A percentile compares a stretch with the other conserved stretches of the same genome.
phyloP scores from a whole-genome alignment of 2,888 invertebrate genomes.

The Erebia epiphron region DNA sequence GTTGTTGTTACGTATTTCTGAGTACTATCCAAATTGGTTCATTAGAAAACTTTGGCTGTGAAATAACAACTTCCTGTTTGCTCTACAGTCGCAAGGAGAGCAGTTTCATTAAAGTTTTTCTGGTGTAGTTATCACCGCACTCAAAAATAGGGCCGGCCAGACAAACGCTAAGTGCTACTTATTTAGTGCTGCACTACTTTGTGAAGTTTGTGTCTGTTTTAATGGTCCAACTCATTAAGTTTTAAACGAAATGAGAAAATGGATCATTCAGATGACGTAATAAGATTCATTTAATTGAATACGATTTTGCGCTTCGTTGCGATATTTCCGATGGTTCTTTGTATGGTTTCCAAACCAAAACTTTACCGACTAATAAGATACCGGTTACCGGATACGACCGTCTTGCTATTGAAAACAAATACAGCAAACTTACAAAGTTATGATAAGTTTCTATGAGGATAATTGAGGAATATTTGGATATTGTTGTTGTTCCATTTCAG shows the following conservation, averaged over 20 bases:
- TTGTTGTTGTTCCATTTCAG: too few relatives aligned
- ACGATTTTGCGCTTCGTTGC: not conserved
- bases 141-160: constrained; percentile 12
- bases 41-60: too few relatives aligned
- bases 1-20: too few relatives aligned
- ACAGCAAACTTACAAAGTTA: not conserved
- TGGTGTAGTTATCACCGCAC: constrained; percentile 14
- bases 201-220: constrained; percentile 11
- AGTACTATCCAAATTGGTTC: too few relatives aligned
- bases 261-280: not conserved
- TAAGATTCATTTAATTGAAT: not conserved
- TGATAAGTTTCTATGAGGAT: not conserved
- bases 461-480: too few relatives aligned
- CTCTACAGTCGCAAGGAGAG: constrained; percentile 12
- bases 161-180: constrained; percentile 22
- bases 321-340: not conserved
- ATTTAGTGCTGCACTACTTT: constrained; percentile 15
- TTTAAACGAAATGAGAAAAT: not conserved
- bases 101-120: constrained; percentile 7
- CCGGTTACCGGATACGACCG: not conserved
- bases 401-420: not conserved
- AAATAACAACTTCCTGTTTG: not conserved
- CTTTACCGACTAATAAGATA: not conserved
- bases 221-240: not conserved
- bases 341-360: not conserved